Evolutionary conservation across 1,140 invertebrate species (phyloP).

Genomic region (Caenorhabditis latens): DNA sequence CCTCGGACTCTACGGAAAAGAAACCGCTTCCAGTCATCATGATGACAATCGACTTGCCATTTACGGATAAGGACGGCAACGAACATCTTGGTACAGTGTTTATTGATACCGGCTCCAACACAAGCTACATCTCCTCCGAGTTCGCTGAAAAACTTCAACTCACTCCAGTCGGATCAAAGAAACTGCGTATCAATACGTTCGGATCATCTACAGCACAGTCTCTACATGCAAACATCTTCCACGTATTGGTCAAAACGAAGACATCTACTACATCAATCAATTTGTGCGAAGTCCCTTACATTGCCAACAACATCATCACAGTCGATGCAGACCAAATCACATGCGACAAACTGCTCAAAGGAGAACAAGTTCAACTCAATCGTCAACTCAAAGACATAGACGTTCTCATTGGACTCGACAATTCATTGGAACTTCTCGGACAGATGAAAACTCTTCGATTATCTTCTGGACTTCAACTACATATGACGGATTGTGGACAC

Average conservation of each 20-base stretch:
- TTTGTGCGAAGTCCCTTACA: not conserved
- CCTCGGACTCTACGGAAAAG: too few species aligned
- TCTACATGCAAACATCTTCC: not conserved
- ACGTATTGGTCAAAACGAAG: not conserved
- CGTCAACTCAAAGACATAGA: not conserved
- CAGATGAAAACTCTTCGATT: not conserved
- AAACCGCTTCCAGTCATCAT: slow-evolving; percentile 1
- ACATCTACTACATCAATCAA: not conserved
- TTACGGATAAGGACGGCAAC: not conserved
- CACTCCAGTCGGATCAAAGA: not conserved
- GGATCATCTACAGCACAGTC: not conserved
- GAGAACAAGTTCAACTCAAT: not conserved
- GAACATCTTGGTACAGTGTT: not conserved
- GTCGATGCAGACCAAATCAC: not conserved
- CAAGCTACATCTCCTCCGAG: not conserved
- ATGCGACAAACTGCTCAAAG: not conserved
- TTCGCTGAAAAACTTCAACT: not conserved
- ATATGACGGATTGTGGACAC: not conserved
- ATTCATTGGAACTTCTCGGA: not conserved
- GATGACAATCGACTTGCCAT: not conserved
- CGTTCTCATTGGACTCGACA: not conserved
- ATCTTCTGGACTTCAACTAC: not conserved
- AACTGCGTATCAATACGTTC: not conserved
- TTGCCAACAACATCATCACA: slow-evolving; percentile 9
- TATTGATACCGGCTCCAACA: not conserved